These are phyloP conservation scores for Lota lota DNA, from an alignment of 2,113 vertebrate genomes.

Conservation along the genomic window DNA sequence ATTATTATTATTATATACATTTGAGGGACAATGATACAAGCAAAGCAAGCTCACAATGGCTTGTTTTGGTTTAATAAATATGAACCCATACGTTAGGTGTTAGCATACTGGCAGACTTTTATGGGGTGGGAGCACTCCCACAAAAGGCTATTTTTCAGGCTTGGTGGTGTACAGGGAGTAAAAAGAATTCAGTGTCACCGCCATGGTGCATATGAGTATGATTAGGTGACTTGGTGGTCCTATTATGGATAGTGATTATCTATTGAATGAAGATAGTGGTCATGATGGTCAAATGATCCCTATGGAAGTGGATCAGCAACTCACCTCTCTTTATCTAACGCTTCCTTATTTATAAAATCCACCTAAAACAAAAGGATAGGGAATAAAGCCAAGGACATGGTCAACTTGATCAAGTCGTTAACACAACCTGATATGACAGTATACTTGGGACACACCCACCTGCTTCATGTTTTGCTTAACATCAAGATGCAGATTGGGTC, in stretches of 20 bases:
- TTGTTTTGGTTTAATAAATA: too few species aligned
- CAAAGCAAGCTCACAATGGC: too few species aligned
- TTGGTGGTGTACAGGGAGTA: too few species aligned
- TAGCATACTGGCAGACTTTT: conserved; percentile 8
- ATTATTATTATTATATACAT: not conserved
- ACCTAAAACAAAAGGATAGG: conserved; percentile 78
- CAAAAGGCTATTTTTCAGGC: too few species aligned
- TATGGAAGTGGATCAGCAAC: conserved; percentile 44
- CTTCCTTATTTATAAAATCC: conserved; percentile 77
- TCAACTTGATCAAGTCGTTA: conserved; percentile 9
- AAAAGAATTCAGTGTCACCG: too few species aligned
- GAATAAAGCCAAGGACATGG: conserved; percentile 53
- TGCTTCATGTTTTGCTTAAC: conserved; percentile 87
- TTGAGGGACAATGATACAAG: too few species aligned
- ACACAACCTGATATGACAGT: conserved; percentile 9
- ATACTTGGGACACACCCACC: conserved; percentile 45
- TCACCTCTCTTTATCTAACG: conserved; percentile 78
- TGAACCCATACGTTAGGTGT: not conserved
- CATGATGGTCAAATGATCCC: conserved; percentile 34
- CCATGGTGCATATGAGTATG: conserved; percentile 24
- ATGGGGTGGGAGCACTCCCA: not conserved
- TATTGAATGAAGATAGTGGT: conserved; percentile 31
- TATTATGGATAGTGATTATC: conserved; percentile 38
- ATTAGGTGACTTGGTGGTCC: conserved; percentile 33
- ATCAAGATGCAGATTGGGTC: conserved; percentile 74